Percentiles rank a stretch among this genome's conserved stretches.
These are phyloP conservation scores for Peribatodes rhomboidaria DNA, from an alignment of 2,888 invertebrate genomes.

Conservation along the genomic window DNA sequence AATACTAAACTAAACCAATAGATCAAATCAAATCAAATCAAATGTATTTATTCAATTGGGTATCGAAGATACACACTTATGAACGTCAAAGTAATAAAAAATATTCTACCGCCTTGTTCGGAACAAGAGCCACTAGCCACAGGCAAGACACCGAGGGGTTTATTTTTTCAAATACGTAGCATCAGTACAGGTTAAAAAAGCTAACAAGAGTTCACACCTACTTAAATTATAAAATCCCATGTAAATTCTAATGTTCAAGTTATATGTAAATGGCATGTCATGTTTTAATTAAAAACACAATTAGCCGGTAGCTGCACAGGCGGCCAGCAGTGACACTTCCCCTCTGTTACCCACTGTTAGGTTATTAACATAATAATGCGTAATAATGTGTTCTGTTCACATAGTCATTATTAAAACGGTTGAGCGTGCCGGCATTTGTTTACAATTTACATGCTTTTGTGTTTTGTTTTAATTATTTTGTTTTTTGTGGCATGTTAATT, in stretches of 20 bases:
- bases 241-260: conserved; percentile 7
- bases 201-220: neutral
- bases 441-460: neutral
- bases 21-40: too few relatives aligned
- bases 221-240: conserved; percentile 6
- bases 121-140: too few relatives aligned
- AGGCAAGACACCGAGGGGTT: too few relatives aligned
- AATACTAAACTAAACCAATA: too few relatives aligned
- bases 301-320: conserved; percentile 11
- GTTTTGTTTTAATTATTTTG: neutral
- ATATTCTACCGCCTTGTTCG: too few relatives aligned
- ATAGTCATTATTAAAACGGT: conserved; percentile 43
- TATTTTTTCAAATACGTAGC: too few relatives aligned
- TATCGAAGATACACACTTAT: too few relatives aligned
- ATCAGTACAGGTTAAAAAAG: too few relatives aligned
- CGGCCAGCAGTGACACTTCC: conserved; percentile 25
- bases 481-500: conserved; percentile 4
- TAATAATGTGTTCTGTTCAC: conserved; percentile 46
- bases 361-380: conserved; percentile 25
- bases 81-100: too few relatives aligned
- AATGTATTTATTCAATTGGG: too few relatives aligned
- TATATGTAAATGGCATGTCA: neutral
- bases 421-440: conserved; percentile 14
- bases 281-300: conserved; percentile 19
- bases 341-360: conserved; percentile 13